phyloP scores from a whole-genome alignment of 2,113 vertebrate genomes.

The Dromas ardeola region DNA sequence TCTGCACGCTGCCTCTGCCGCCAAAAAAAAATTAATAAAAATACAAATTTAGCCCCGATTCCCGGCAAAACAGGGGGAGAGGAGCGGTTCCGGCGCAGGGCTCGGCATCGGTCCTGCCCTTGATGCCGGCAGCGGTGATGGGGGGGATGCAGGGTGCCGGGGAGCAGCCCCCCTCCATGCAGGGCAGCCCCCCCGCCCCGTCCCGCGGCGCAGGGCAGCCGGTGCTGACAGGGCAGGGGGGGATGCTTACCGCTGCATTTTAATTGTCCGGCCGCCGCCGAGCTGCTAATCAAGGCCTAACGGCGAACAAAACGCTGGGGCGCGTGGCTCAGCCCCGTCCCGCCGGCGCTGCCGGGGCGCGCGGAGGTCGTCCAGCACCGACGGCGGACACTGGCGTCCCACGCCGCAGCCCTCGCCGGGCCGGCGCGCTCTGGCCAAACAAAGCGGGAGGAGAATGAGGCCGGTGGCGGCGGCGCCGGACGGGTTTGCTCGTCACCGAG shows the following conservation, averaged over 20 bases:
- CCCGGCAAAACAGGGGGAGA: not conserved
- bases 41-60: not conserved
- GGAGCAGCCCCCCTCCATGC: not conserved
- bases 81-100: not conserved
- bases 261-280: not conserved
- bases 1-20: not conserved
- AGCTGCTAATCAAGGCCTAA: not conserved
- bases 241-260: constrained; percentile 48
- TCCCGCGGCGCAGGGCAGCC: not conserved
- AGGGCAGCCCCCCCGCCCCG: not conserved
- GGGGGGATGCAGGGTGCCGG: not conserved
- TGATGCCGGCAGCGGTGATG: not conserved
- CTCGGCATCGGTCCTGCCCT: not conserved
- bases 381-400: not conserved
- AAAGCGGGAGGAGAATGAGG: not conserved
- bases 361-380: constrained; percentile 7
- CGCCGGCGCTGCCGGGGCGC: not conserved
- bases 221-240: not conserved
- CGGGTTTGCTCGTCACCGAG: not conserved
- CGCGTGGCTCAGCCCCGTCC: not conserved
- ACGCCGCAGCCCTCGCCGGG: constrained; percentile 4
- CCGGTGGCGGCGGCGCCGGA: not conserved
- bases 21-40: not conserved
- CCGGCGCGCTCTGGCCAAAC: not conserved
- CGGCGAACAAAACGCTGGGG: not conserved